phyloP scores from a whole-genome alignment of 2,113 vertebrate species.

The Pardalotus punctatus region DNA sequence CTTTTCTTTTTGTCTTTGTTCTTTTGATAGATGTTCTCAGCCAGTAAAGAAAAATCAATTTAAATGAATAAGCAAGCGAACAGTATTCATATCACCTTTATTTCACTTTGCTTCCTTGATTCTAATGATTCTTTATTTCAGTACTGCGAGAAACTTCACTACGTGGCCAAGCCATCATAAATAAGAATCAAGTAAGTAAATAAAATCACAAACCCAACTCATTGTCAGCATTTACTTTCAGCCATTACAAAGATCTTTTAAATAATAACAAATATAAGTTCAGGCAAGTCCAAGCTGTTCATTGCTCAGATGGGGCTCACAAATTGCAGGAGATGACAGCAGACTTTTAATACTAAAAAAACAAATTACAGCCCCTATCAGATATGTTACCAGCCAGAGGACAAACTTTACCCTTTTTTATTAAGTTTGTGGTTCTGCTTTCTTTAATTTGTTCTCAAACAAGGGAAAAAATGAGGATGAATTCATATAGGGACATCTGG shows the following conservation, averaged over 20 bases:
- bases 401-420: not conserved
- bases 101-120: constrained; percentile 37
- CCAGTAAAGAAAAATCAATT: not conserved
- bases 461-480: not conserved
- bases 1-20: constrained; percentile 7
- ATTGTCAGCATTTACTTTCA: not conserved
- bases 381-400: not conserved
- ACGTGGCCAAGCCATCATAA: not conserved
- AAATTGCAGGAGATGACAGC: not conserved
- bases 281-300: constrained; percentile 6
- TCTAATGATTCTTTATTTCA: constrained; percentile 42
- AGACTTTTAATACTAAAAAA: constrained; percentile 3
- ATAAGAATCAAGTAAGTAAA: constrained; percentile 42
- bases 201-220: not conserved
- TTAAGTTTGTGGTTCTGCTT: not conserved
- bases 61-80: constrained; percentile 11
- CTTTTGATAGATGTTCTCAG: constrained; percentile 6
- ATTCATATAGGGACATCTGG: not conserved
- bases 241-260: not conserved
- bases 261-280: constrained; percentile 29
- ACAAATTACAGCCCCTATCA: not conserved
- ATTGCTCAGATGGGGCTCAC: not conserved
- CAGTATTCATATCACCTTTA: constrained; percentile 29
- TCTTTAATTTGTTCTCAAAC: not conserved
- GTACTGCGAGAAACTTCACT: not conserved